Evolutionary conservation across 2,888 invertebrate genomes (phyloP).

Genomic region (Andricus quercusramuli): DNA sequence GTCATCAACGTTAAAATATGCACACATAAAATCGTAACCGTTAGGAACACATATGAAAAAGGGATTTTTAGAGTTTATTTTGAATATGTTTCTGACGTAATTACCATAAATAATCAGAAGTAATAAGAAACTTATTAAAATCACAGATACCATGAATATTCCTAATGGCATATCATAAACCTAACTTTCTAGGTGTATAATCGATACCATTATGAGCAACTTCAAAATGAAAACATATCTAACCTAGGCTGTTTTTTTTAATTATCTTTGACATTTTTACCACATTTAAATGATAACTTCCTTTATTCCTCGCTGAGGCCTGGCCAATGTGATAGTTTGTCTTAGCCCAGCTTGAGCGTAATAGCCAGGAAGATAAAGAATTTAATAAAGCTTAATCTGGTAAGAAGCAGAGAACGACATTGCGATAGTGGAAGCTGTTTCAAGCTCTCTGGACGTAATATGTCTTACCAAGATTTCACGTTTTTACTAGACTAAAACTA

Average conservation of each 20-base stretch:
- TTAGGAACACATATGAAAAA: background rate
- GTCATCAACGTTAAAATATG: constrained; percentile 3
- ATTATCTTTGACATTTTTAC: constrained; percentile 18
- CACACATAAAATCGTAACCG: background rate
- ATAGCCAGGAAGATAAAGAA: constrained; percentile 38
- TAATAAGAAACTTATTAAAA: background rate
- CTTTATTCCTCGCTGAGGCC: background rate
- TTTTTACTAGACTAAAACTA: background rate
- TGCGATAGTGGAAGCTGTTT: constrained; percentile 31
- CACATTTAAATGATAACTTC: constrained; percentile 21
- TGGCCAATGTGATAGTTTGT: constrained; percentile 31
- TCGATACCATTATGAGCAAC: background rate
- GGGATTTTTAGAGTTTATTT: background rate
- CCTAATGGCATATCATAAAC: background rate
- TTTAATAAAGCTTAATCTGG: constrained; percentile 38
- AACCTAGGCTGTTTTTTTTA: background rate
- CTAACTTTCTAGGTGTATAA: background rate
- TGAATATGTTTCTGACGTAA: background rate
- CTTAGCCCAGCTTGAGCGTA: constrained; percentile 20
- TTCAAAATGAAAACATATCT: background rate
- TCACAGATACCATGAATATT: background rate
- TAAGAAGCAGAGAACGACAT: constrained; percentile 27
- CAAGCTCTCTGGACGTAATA: constrained; percentile 19
- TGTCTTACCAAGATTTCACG: constrained; percentile 17
- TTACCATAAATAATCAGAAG: background rate